Conservation (phyloP, 1,140 invertebrate species). For the Drosophila sechellia region DNA sequence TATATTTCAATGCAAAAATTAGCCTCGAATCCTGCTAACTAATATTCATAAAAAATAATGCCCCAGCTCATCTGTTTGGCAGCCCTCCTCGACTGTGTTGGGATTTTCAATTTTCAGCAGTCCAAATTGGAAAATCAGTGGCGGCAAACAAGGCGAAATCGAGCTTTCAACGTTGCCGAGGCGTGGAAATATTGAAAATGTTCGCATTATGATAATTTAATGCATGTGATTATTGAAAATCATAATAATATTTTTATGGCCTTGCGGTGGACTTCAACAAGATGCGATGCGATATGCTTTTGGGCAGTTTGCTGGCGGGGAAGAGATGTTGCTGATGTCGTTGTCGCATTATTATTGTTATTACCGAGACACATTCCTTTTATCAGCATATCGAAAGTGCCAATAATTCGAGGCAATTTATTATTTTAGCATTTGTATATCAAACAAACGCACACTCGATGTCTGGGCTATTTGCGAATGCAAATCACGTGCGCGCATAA, state of each 20-base stretch:
- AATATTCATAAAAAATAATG: constrained; percentile 64
- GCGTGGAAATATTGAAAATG: constrained; percentile 75
- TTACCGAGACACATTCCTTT: constrained; percentile 79
- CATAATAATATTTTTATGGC: constrained; percentile 81
- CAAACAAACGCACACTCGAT: constrained; percentile 44
- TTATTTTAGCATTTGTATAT: constrained; percentile 81
- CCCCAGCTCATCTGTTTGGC: constrained; percentile 15
- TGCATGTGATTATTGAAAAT: constrained; percentile 80
- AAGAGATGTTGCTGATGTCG: constrained; percentile 61
- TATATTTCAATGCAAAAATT: constrained; percentile 42
- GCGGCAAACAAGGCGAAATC: constrained; percentile 19
- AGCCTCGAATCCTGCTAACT: constrained; percentile 40
- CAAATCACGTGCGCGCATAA: constrained; percentile 79
- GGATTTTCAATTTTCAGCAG: constrained; percentile 49
- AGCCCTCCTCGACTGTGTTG: neutral
- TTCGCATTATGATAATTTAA: constrained; percentile 80
- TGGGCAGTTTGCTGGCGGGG: constrained; percentile 7
- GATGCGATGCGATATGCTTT: constrained; percentile 28
- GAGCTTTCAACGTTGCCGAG: constrained; percentile 18
- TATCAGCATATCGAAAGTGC: constrained; percentile 75
- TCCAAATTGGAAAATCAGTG: constrained; percentile 54
- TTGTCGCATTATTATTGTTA: constrained; percentile 83
- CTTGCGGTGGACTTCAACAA: constrained; percentile 39
- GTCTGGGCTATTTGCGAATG: constrained; percentile 67
- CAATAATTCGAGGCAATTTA: constrained; percentile 82